Conservation (phyloP, 2,888 invertebrate species). For the Macaria notata region DNA sequence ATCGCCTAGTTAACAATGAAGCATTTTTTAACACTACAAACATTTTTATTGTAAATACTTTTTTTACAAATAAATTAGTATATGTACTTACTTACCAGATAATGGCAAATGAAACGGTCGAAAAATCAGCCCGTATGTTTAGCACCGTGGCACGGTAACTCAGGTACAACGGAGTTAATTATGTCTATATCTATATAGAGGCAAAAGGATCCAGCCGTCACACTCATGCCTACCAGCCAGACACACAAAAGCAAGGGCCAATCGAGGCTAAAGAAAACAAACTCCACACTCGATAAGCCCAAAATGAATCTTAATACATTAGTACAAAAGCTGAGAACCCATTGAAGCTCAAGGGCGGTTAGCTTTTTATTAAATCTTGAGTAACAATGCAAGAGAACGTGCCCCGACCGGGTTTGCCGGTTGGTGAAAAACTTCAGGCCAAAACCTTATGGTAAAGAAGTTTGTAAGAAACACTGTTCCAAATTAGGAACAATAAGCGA, state of each 20-base stretch:
- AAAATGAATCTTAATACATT: slow-evolving; percentile 58
- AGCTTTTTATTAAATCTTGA: slow-evolving; percentile 48
- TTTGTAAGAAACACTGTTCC: slow-evolving; percentile 33
- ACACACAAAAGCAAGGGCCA: slow-evolving; percentile 72
- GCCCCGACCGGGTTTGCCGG: slow-evolving; percentile 75
- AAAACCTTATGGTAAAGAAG: slow-evolving; percentile 30
- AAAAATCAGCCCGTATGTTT: slow-evolving; percentile 53
- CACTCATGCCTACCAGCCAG: slow-evolving; percentile 69
- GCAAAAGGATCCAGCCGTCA: slow-evolving; percentile 77
- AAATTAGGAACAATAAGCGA: slow-evolving; percentile 34
- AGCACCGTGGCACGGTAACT: slow-evolving; percentile 51
- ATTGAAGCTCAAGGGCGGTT: slow-evolving; percentile 41
- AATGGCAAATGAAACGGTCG: no score
- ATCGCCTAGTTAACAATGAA: no score
- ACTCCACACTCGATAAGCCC: slow-evolving; percentile 43
- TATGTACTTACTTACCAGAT: no score
- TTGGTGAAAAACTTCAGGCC: slow-evolving; percentile 61
- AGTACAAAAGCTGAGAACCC: slow-evolving; percentile 55
- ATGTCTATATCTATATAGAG: slow-evolving; percentile 62
- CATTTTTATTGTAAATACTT: no score
- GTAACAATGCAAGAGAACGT: slow-evolving; percentile 73
- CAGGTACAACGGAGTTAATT: slow-evolving; percentile 77
- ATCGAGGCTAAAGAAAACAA: slow-evolving; percentile 55
- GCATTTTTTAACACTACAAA: no score
- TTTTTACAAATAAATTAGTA: no score